phyloP scores from a whole-genome alignment of 1,140 invertebrate species.

The Drosophila lacteicornis region DNA sequence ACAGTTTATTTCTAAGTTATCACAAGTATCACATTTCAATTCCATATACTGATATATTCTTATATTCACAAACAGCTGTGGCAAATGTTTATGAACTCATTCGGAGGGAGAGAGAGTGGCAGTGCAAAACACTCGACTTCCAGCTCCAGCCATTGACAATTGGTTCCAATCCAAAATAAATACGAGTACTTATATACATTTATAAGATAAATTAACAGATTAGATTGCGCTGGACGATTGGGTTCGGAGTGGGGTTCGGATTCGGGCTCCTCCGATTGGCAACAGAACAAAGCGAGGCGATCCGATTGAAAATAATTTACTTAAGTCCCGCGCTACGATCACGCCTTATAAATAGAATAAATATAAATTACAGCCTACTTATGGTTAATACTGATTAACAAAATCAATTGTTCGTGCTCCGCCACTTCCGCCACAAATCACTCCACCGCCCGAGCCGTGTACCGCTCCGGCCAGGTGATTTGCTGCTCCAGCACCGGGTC shows the following conservation, averaged over 20 bases:
- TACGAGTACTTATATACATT: constrained; percentile 57
- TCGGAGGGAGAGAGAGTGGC: background rate
- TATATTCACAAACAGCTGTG: constrained; percentile 67
- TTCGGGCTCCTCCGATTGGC: constrained; percentile 27
- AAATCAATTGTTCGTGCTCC: constrained; percentile 44
- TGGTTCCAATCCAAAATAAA: constrained; percentile 43
- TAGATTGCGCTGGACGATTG: constrained; percentile 51
- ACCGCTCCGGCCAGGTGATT: constrained; percentile 68
- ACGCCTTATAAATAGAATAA: constrained; percentile 78
- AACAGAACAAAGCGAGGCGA: constrained; percentile 47
- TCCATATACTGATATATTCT: background rate
- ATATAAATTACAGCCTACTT: constrained; percentile 80
- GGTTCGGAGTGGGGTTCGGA: constrained; percentile 8
- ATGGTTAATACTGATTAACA: constrained; percentile 78
- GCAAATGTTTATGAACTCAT: constrained; percentile 58
- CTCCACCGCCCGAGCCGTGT: constrained; percentile 51
- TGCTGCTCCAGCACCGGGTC: constrained; percentile 66
- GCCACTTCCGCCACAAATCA: constrained; percentile 54
- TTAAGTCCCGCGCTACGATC: constrained; percentile 59
- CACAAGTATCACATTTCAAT: constrained; percentile 31
- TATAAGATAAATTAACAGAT: constrained; percentile 66
- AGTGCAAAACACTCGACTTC: constrained; percentile 21
- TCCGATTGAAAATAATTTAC: constrained; percentile 71
- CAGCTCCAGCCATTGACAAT: constrained; percentile 33
- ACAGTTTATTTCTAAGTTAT: constrained; percentile 50